Evolutionary conservation across 2,888 invertebrate genomes (phyloP), one percentile per base, ranked within the genome.

Genomic region (Entomobrya multifasciata): DNA sequence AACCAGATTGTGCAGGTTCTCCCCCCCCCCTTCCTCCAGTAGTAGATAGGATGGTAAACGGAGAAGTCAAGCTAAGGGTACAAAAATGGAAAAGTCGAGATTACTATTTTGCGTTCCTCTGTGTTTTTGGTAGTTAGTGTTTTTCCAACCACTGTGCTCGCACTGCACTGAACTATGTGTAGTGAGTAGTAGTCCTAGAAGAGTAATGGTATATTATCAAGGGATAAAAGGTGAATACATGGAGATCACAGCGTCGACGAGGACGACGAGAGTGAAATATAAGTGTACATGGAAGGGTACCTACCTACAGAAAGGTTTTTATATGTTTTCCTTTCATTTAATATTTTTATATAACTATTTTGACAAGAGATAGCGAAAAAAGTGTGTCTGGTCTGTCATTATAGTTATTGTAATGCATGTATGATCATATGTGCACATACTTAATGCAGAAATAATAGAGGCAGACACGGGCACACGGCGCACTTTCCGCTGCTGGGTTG

Each of bases 161-260:
- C 70, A 13, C 25, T 36, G 36, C 17, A 17, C 17, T n/a, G n/a
- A n/a, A 20, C 4, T 25, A 47, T 25, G 22, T 17, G 15, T 25
- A n/a, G 11, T 25, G 1, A 41, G 30, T 55, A 22, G 44, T 72
- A 27, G 47, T 72, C 36, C 30, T 76, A 8, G n/a, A 5, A 47
- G 27, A 82, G 52, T 84, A 55, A 78, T 72, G 70, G 70, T 49
- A 72, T n/a, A n/a, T 78, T 85, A 85, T 85, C 85, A 78, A 79
- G 62, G 85, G 79, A 85, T 79, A 78, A 78, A 79, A 85, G 79
- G 72, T 25, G 72, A 79, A 55, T 60, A 85, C 85, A 85, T 78
- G 70, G 78, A 78, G 78, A 85, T 85, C 85, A 78, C 55, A 70
- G 78, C 62, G 60, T 55, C 15, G 72, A 55, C 72, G 67, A 79